These are phyloP conservation scores for Cryptus armator DNA, from an alignment of 2,888 invertebrate genomes.

Conservation along the genomic window DNA sequence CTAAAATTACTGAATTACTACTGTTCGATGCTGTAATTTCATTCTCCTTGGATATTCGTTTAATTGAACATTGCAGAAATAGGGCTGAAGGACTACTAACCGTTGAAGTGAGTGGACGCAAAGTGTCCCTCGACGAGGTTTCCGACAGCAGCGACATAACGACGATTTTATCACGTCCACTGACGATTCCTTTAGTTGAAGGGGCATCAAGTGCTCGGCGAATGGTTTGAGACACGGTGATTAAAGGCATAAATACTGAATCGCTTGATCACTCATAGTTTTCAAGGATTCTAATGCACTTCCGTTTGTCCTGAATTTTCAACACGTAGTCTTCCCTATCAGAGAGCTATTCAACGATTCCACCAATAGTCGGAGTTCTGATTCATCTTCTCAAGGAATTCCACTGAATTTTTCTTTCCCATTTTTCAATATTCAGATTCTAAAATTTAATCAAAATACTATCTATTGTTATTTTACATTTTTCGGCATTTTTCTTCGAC, in stretches of 20 bases:
- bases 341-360: background rate
- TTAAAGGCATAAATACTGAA: constrained; percentile 47
- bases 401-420: background rate
- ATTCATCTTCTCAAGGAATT: background rate
- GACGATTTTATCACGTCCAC: constrained; percentile 44
- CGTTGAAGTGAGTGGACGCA: constrained; percentile 72
- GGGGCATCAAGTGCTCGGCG: constrained; percentile 44
- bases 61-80: too few relatives aligned
- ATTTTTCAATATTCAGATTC: background rate
- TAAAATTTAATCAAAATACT: background rate
- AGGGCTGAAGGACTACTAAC: constrained; percentile 60
- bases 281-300: background rate
- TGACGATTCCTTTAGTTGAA: constrained; percentile 27
- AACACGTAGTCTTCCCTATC: background rate
- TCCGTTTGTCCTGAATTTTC: background rate
- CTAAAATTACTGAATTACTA: background rate
- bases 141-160: constrained; percentile 67
- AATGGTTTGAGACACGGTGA: constrained; percentile 35
- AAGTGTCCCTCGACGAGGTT: constrained; percentile 74
- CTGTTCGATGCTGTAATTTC: too few relatives aligned
- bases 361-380: background rate
- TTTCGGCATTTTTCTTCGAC: background rate
- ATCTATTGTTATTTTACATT: background rate
- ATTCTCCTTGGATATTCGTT: too few relatives aligned
- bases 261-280: background rate